These are phyloP conservation scores for Aplysina aerophoba DNA, from an alignment of 37 sponge, comb jelly and placozoan species.

Conservation along the genomic window DNA sequence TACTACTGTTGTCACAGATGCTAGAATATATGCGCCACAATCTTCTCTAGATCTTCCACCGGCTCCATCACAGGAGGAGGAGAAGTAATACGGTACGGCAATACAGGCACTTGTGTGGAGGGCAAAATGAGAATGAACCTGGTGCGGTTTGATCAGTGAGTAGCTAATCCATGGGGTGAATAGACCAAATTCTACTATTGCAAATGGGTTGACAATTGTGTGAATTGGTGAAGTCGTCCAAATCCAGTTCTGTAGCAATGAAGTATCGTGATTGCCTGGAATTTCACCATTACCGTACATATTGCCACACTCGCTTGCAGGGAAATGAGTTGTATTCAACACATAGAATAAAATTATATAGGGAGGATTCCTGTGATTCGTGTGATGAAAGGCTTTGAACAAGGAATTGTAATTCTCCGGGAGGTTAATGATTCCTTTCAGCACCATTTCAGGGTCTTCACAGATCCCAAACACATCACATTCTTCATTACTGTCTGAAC, in stretches of 20 bases:
- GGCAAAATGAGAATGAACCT: background rate
- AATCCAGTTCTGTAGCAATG: background rate
- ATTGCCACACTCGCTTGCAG: background rate
- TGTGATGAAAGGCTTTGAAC: slow-evolving; percentile 1
- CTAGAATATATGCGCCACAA: background rate
- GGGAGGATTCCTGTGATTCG: background rate
- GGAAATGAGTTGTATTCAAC: background rate
- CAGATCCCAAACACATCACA: background rate
- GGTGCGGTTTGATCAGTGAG: background rate
- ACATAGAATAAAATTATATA: background rate
- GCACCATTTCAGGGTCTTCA: background rate
- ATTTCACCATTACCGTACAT: background rate
- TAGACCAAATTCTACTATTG: slow-evolving; percentile 9
- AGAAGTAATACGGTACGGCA: slow-evolving; percentile 1
- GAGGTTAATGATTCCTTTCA: background rate
- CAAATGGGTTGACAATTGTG: background rate
- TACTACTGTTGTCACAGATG: background rate
- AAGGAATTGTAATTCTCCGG: background rate
- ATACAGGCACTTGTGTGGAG: background rate
- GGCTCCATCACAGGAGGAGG: background rate
- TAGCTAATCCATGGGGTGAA: slow-evolving; percentile 31
- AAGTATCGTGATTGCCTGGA: background rate
- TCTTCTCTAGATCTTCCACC: background rate
- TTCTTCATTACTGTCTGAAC: background rate
- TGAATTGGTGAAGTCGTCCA: slow-evolving; percentile 21